Evolutionary conservation across 1,140 invertebrate species (phyloP).

Genomic region (Drosophila ercepeae): DNA sequence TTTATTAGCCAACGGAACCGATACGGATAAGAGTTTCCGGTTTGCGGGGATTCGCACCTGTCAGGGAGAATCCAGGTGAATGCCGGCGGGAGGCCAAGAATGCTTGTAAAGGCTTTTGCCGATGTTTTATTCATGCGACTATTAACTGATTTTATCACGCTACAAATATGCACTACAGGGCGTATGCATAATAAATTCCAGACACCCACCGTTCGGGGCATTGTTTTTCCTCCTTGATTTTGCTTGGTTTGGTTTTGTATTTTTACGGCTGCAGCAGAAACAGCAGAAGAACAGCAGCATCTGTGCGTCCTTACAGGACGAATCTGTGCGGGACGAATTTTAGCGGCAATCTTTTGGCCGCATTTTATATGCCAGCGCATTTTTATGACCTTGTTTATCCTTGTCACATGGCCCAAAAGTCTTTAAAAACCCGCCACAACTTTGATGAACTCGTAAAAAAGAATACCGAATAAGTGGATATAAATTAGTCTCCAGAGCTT

Average conservation of each 20-base stretch:
- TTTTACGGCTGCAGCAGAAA: slow-evolving; percentile 31
- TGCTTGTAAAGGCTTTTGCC: slow-evolving; percentile 18
- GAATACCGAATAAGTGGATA: slow-evolving; percentile 36
- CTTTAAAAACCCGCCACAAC: slow-evolving; percentile 70
- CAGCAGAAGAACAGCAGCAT: slow-evolving; percentile 6
- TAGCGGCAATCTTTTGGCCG: slow-evolving; percentile 47
- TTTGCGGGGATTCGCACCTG: slow-evolving; percentile 38
- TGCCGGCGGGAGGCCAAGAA: neutral
- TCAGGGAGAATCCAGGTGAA: neutral
- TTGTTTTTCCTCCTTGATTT: slow-evolving; percentile 19
- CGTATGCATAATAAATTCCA: slow-evolving; percentile 79
- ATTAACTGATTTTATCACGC: slow-evolving; percentile 80
- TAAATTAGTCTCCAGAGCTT: slow-evolving; percentile 25
- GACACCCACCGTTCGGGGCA: slow-evolving; percentile 36
- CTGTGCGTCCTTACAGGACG: slow-evolving; percentile 14
- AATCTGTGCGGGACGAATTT: slow-evolving; percentile 50
- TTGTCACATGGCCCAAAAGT: slow-evolving; percentile 66
- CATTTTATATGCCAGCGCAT: slow-evolving; percentile 37
- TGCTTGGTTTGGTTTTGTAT: slow-evolving; percentile 20
- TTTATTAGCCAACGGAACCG: slow-evolving; percentile 50
- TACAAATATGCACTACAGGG: slow-evolving; percentile 77
- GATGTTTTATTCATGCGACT: slow-evolving; percentile 77
- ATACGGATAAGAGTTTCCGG: slow-evolving; percentile 34
- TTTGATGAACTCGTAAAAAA: slow-evolving; percentile 78
- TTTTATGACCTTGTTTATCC: slow-evolving; percentile 80